Percentiles rank a stretch among this genome's conserved stretches.
Evolutionary conservation across 2,113 vertebrate genomes (phyloP).

Genomic region (Arenaria interpres): DNA sequence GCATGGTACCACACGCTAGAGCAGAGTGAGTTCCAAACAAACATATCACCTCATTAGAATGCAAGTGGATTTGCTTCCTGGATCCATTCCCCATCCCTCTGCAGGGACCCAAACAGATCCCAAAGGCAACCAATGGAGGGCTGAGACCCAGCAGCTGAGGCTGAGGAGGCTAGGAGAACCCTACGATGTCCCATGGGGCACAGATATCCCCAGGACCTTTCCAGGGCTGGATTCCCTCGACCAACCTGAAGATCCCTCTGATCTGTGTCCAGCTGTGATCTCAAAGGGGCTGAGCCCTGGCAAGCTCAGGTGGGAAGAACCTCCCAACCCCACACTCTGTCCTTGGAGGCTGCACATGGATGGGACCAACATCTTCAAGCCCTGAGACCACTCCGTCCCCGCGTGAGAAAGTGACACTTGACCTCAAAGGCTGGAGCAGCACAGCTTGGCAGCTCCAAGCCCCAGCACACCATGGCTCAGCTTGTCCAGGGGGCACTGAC

Average conservation of each 20-base stretch:
- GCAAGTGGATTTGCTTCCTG: background rate
- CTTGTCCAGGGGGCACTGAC: background rate
- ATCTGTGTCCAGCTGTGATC: background rate
- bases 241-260: background rate
- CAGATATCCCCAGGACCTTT: no score
- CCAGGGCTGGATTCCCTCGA: background rate
- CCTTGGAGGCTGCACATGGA: background rate
- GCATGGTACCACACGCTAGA: accelerated
- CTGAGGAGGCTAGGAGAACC: background rate
- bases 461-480: accelerated
- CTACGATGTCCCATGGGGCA: no score
- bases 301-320: no score
- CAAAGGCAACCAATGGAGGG: background rate
- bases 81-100: background rate
- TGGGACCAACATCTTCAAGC: background rate
- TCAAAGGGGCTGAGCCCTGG: background rate
- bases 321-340: accelerated
- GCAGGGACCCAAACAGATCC: accelerated
- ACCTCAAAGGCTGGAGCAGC: background rate
- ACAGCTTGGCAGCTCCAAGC: background rate
- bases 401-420: background rate
- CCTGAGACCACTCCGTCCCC: background rate
- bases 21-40: background rate
- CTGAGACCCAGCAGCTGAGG: background rate
- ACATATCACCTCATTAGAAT: accelerated